A percentile compares a stretch with the other conserved stretches of the same genome.
Conservation (phyloP, 1,140 invertebrate species). For the Tetragonula clypearis region DNA sequence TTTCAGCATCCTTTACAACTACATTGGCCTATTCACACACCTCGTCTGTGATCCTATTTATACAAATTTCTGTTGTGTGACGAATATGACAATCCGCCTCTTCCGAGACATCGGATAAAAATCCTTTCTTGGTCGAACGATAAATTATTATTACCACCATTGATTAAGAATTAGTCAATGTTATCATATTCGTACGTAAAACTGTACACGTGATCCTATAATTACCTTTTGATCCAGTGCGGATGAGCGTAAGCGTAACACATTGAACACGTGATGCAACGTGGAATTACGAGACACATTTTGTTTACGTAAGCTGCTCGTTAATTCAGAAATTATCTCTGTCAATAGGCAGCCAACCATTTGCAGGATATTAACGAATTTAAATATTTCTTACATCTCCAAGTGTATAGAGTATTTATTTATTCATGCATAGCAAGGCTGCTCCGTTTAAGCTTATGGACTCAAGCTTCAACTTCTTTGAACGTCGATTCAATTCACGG, state of each 20-base stretch:
- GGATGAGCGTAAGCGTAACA: too few relatives aligned
- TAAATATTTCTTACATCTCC: background rate
- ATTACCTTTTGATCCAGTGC: background rate
- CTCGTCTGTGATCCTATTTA: background rate
- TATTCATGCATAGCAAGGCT: background rate
- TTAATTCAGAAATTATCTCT: background rate
- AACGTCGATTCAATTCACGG: background rate
- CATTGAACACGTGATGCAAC: too few relatives aligned
- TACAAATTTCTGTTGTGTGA: background rate
- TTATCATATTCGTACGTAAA: background rate
- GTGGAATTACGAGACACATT: too few relatives aligned
- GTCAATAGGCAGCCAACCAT: background rate
- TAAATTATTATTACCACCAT: background rate
- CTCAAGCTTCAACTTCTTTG: background rate
- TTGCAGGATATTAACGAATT: background rate
- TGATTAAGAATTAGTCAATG: background rate
- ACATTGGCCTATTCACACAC: background rate
- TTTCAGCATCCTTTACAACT: too few relatives aligned
- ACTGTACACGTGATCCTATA: background rate
- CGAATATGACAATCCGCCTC: too few relatives aligned
- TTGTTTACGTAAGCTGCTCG: too few relatives aligned
- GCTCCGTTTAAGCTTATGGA: background rate
- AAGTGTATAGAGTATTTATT: too few relatives aligned
- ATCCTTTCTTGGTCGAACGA: background rate
- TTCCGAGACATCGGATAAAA: background rate